A percentile compares a stretch with the other conserved stretches of the same genome.
These are phyloP conservation scores for Neomorphus geoffroyi DNA, from an alignment of 2,797 vertebrate species.

Conservation along the genomic window DNA sequence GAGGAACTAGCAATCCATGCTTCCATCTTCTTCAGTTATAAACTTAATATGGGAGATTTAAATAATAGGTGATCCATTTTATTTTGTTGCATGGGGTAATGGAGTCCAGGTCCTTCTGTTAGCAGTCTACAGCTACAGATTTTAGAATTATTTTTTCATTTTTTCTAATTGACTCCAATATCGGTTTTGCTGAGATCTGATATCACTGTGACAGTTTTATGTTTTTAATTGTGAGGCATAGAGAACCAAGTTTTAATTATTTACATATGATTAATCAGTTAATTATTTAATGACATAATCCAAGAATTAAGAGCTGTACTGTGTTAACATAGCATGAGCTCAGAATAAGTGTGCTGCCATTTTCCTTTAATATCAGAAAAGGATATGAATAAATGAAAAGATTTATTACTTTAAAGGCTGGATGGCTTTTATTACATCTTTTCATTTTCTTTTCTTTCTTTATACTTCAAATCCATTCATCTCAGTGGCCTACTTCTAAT, in stretches of 20 bases:
- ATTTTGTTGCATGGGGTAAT: neutral
- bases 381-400: slow-evolving; percentile 2
- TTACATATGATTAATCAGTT: slow-evolving; percentile 21
- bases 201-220: neutral
- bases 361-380: neutral
- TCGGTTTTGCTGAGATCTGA: neutral
- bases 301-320: neutral
- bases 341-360: neutral
- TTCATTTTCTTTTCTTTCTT: neutral
- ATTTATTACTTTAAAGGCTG: neutral
- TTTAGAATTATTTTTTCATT: neutral
- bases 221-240: neutral
- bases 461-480: neutral
- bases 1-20: neutral
- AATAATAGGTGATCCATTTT: neutral
- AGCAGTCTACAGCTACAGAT: neutral
- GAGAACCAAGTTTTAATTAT: slow-evolving; percentile 29
- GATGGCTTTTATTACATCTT: neutral
- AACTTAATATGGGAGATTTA: neutral
- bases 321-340: neutral
- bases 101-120: neutral
- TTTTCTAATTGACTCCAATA: neutral
- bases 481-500: slow-evolving; percentile 10
- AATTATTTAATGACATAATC: slow-evolving; percentile 31
- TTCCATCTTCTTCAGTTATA: neutral